phyloP scores from a whole-genome alignment of 2,888 invertebrate species.

The Malacosoma neustria region DNA sequence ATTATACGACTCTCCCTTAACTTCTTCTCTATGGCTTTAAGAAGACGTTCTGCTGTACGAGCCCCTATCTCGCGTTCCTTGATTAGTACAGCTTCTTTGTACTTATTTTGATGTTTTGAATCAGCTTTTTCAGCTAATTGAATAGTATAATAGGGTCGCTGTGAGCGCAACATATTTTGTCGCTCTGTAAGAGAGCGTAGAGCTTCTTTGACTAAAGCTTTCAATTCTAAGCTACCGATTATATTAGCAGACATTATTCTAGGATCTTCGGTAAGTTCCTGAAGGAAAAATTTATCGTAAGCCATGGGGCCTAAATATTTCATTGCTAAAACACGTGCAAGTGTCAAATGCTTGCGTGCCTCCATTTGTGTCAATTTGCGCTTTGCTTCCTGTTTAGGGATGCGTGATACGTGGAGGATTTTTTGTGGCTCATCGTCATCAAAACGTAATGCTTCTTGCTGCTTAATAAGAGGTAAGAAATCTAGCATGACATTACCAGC shows the following conservation, averaged over 20 bases:
- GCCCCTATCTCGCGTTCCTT: slow-evolving; percentile 55
- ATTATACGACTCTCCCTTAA: slow-evolving; percentile 43
- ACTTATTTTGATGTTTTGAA: slow-evolving; percentile 51
- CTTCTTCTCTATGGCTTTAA: slow-evolving; percentile 48
- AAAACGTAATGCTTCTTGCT: slow-evolving; percentile 31
- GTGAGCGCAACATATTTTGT: slow-evolving; percentile 59
- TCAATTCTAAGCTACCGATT: slow-evolving; percentile 39
- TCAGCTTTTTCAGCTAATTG: slow-evolving; percentile 58
- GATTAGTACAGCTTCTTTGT: slow-evolving; percentile 41
- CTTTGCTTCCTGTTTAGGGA: slow-evolving; percentile 41
- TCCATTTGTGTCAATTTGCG: slow-evolving; percentile 58
- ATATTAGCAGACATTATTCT: slow-evolving; percentile 54
- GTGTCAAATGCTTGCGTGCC: slow-evolving; percentile 45
- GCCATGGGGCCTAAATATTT: slow-evolving; percentile 68
- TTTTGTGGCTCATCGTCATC: slow-evolving; percentile 36
- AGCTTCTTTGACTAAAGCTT: slow-evolving; percentile 38
- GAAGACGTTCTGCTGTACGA: slow-evolving; percentile 43
- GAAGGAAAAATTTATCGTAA: slow-evolving; percentile 61
- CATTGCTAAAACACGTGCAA: slow-evolving; percentile 59
- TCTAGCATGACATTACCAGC: slow-evolving; percentile 60
- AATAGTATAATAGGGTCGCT: slow-evolving; percentile 59
- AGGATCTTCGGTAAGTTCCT: slow-evolving; percentile 41
- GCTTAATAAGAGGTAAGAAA: slow-evolving; percentile 56
- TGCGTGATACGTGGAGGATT: slow-evolving; percentile 43
- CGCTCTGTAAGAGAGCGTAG: slow-evolving; percentile 47